Evolutionary conservation across 2,113 vertebrate species (phyloP).

Genomic region (Phylloscopus trochiloides): DNA sequence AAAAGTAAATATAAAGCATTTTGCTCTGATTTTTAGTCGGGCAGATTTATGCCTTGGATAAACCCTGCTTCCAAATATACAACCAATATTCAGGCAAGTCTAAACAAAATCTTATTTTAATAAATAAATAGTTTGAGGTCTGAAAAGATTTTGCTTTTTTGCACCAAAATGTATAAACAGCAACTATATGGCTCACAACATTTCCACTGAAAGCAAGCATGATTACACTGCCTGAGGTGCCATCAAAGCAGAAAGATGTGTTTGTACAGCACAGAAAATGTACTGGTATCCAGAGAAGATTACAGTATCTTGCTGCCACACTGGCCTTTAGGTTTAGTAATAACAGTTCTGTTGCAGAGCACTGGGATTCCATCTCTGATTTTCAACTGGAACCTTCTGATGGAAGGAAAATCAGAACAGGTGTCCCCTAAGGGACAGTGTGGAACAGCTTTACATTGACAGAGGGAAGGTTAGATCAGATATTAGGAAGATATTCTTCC

Average conservation of each 20-base stretch:
- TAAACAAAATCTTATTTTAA: neutral
- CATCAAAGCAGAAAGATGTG: neutral
- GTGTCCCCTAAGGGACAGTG: neutral
- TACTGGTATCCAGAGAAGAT: neutral
- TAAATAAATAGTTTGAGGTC: neutral
- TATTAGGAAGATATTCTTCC: neutral
- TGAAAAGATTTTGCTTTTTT: neutral
- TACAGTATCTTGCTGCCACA: neutral
- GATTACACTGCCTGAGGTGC: neutral
- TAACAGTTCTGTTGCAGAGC: neutral
- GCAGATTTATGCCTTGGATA: neutral
- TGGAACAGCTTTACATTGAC: neutral
- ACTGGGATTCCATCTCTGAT: neutral
- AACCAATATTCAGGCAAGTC: neutral
- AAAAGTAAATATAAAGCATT: neutral
- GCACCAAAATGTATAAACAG: neutral
- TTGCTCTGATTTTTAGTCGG: neutral
- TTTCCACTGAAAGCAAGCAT: neutral
- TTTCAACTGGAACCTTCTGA: neutral
- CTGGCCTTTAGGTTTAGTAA: neutral
- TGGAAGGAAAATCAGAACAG: neutral
- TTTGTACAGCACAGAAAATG: neutral
- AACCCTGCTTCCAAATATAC: neutral
- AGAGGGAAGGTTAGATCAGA: neutral
- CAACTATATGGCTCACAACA: neutral